Evolutionary conservation across 2,797 vertebrate genomes (phyloP), one percentile per base, ranked within the genome.

Genomic region (Halcyon chelicuti): DNA sequence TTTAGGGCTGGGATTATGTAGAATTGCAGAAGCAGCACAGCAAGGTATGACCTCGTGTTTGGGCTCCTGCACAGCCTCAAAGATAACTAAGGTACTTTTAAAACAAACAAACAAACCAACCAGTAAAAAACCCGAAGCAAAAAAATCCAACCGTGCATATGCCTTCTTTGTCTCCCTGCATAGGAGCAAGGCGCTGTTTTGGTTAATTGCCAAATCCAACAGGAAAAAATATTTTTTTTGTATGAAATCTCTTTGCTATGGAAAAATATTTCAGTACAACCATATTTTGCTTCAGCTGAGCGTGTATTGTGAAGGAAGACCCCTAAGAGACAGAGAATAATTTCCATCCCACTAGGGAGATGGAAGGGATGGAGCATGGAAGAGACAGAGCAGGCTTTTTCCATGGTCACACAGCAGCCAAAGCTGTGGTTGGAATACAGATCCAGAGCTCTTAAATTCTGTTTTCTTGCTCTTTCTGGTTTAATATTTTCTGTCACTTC

Each of bases 101-200:
- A 39, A 62, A 74, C 29, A 44, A 44, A 33, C 17, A 5, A 58
- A 6, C 3, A 29, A 39, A 47, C 47, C 44, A 28, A n/a, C n/a
- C n/a, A n/a, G n/a, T n/a, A 11, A 33, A 35, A 4, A 2, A 0
- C 3, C 18, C 44, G 18, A 23, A 63, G 10, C 10, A 33, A 42
- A 5, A 52, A 51, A 61, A 31, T 0, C 2, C 9, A 58, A 3
- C 25, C 13, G 7, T 60, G 14, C 4, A 4, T 29, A 5, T 47
- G 37, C 39, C 12, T 14, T 15, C 47, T 52, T 26, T 76, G 5
- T 42, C 12, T 49, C 21, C 76, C 12, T 9, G 4, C 15, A 4
- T 5, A 44, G 67, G 13, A 40, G 18, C 49, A 46, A 74, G 29
- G 40, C 40, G 61, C 4, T 25, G 17, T 12, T 78, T 81, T 78